phyloP scores from a whole-genome alignment of 2,113 vertebrate species.

The Castor canadensis region DNA sequence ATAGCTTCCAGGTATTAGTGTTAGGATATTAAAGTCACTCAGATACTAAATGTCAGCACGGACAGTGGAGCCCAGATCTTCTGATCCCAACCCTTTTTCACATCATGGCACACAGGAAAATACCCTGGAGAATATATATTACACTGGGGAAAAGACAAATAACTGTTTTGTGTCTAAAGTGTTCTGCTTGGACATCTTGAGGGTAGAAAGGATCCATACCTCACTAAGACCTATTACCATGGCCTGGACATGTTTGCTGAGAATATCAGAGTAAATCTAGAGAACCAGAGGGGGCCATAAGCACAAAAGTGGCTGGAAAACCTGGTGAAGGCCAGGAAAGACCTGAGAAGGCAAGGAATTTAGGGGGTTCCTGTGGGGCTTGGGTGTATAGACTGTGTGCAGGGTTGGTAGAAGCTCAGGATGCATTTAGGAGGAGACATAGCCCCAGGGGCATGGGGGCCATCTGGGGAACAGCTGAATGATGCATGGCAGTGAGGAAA shows the following conservation, averaged over 20 bases:
- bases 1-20: background rate
- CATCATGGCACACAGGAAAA: background rate
- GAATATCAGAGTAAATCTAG: background rate
- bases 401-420: background rate
- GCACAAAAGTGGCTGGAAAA: background rate
- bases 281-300: background rate
- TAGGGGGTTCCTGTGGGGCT: background rate
- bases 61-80: background rate
- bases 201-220: background rate
- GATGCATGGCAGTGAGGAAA: fast-evolving
- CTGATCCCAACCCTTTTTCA: background rate
- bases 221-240: background rate
- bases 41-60: background rate
- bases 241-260: background rate
- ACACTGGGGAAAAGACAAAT: background rate
- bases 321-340: background rate
- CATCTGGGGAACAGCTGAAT: background rate
- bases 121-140: background rate
- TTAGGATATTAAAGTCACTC: background rate
- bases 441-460: background rate
- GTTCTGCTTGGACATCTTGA: background rate
- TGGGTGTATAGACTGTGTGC: background rate
- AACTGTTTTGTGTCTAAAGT: background rate
- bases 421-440: fast-evolving
- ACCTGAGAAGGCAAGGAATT: background rate